Conservation (phyloP, 1,140 invertebrate species). For the Drosophila ogumai region DNA sequence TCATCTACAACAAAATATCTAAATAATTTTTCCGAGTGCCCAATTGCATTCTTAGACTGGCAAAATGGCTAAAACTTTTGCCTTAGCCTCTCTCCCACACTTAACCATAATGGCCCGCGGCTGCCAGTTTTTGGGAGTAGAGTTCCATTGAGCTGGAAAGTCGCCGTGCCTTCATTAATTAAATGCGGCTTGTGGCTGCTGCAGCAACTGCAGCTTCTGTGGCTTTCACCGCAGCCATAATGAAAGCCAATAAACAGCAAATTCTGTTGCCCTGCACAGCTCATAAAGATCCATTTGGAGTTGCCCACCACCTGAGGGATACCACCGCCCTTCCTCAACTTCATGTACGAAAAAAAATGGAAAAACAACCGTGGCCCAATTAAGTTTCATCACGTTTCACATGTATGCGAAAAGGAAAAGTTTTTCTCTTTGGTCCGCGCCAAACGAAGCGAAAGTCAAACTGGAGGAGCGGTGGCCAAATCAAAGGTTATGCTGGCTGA, state of each 20-base stretch:
- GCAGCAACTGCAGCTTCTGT: slow-evolving; percentile 38
- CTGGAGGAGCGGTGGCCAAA: slow-evolving; percentile 41
- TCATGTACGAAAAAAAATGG: neutral
- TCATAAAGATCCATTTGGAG: slow-evolving; percentile 53
- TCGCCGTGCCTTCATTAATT: slow-evolving; percentile 55
- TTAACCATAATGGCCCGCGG: slow-evolving; percentile 24
- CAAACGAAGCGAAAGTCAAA: slow-evolving; percentile 70
- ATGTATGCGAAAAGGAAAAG: slow-evolving; percentile 62
- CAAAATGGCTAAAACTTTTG: slow-evolving; percentile 41
- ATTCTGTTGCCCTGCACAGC: slow-evolving; percentile 44
- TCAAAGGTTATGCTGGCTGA: slow-evolving; percentile 20
- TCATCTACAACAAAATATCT: neutral
- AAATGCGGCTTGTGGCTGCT: slow-evolving; percentile 59
- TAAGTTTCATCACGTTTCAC: slow-evolving; percentile 75
- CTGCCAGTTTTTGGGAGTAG: slow-evolving; percentile 21
- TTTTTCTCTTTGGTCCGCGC: slow-evolving; percentile 44
- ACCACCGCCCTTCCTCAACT: neutral
- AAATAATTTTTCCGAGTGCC: neutral
- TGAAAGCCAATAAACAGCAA: slow-evolving; percentile 65
- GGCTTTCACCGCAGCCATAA: slow-evolving; percentile 50
- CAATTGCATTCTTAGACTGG: slow-evolving; percentile 29
- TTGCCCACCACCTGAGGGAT: slow-evolving; percentile 28
- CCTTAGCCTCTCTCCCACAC: slow-evolving; percentile 23
- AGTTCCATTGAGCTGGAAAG: slow-evolving; percentile 40
- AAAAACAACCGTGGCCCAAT: slow-evolving; percentile 49